Base-by-base conservation (phyloP, 2,888 invertebrate genomes). In the Allygus modestus region DNA sequence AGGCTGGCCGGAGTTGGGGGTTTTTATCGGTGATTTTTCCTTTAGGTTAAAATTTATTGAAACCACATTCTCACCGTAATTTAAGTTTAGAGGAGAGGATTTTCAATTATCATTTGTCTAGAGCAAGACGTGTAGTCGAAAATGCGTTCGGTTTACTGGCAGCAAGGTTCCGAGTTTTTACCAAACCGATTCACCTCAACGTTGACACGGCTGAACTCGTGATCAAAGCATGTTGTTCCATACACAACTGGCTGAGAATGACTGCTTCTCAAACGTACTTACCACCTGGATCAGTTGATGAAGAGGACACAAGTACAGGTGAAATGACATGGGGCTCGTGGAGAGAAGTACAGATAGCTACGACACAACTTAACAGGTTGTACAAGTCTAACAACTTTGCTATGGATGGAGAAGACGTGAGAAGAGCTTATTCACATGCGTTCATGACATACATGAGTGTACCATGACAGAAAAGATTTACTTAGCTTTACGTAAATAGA, bases 161-260 rank as follows among this genome's bases (percentile, higher is more conserved):
- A 5, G 12, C 65, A 9, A 65, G 65, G 65, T 65, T 65, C 20
- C 7, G 65, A 5, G 65, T 65, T 23, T 65, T 65, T 20, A 23
- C 12, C 23, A 65, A 12, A 15, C 65, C 65, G 17, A 65, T 65
- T 15, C n/a, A 2, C 2, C 26, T 65, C n/a, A n/a, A n/a, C n/a
- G n/a, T n/a, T n/a, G n/a, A n/a, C n/a, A 65, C 65, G 20, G 65
- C 65, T 65, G 65, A 65, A 26, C 65, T 65, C 7, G n/a, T 65
- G 7, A 31, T 26, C 46, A 71, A 51, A 79, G 61, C 84, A 11
- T 58, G 61, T 43, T 82, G 82, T 33, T 43, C 84, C 26, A 69
- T 82, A 41, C 69, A 69, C 43, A 82, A 82, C 46, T 84, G 82
- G 82, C 61, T 85, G 75, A 69, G 85, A 58, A 69, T 83, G 61